These are phyloP conservation scores for Rhabditoides inermis DNA, from an alignment of 2,888 invertebrate species.

Conservation along the genomic window DNA sequence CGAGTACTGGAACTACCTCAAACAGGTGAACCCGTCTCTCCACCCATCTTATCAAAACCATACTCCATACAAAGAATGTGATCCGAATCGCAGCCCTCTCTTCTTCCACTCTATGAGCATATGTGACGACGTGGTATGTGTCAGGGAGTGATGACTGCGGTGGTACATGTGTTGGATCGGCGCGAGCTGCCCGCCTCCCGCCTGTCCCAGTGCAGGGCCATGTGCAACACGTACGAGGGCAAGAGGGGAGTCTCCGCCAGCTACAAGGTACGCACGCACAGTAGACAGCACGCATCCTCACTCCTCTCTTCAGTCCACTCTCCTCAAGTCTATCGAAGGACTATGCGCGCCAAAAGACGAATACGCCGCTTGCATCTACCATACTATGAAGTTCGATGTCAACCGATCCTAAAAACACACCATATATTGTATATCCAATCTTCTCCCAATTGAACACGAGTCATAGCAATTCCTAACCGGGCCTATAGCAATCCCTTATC, in stretches of 20 bases:
- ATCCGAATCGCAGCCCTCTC: no score
- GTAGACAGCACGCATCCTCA: background rate
- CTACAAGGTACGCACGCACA: slow-evolving; percentile 6
- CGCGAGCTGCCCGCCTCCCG: slow-evolving; percentile 2
- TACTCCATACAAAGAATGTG: no score
- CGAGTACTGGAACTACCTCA: slow-evolving; percentile 26
- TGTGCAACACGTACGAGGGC: slow-evolving; percentile 13
- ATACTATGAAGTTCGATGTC: slow-evolving; percentile 25
- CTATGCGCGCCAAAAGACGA: slow-evolving; percentile 20
- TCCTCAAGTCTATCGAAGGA: slow-evolving; percentile 14
- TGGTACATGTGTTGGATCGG: slow-evolving; percentile 22
- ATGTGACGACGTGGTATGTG: background rate
- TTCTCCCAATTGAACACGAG: no score
- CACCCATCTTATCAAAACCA: no score
- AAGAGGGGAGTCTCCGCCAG: slow-evolving; percentile 7
- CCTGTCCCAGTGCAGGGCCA: slow-evolving; percentile 12
- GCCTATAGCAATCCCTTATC: no score
- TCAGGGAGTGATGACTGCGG: slow-evolving; percentile 20
- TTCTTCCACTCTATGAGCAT: background rate
- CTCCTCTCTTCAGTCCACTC: slow-evolving; percentile 10
- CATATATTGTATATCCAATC: no score
- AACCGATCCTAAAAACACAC: no score
- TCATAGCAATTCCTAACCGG: no score
- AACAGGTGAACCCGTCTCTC: no score
- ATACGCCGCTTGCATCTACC: slow-evolving; percentile 23